A percentile compares a stretch with the other conserved stretches of the same genome.
Evolutionary conservation across 2,888 invertebrate species (phyloP).

Genomic region (Spisula subtruncata): DNA sequence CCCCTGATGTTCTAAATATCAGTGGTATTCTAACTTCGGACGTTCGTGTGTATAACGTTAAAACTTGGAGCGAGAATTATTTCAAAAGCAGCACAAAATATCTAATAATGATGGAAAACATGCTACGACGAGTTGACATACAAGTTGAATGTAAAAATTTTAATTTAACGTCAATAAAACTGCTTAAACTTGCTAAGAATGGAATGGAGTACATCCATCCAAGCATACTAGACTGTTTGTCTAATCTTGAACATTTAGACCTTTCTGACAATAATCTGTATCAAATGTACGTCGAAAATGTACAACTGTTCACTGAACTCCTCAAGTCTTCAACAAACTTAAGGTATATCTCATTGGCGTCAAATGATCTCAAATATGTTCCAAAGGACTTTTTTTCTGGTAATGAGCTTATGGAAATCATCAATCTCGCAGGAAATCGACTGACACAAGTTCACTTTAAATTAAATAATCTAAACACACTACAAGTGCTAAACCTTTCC

Average conservation of each 20-base stretch:
- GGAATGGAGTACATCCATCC: conserved; percentile 29
- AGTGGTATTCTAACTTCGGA: too few species aligned
- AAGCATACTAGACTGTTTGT: background rate
- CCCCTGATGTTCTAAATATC: too few species aligned
- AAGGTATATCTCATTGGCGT: background rate
- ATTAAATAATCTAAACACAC: background rate
- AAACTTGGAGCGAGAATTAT: too few species aligned
- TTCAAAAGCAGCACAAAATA: too few species aligned
- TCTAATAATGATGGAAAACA: too few species aligned
- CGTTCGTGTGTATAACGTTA: too few species aligned
- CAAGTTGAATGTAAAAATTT: background rate
- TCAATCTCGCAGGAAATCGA: background rate
- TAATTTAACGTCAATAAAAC: too few species aligned
- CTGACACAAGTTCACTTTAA: conserved; percentile 18
- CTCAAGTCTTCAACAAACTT: background rate
- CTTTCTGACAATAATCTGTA: conserved; percentile 26
- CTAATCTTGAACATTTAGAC: conserved; percentile 19
- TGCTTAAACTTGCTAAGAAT: background rate
- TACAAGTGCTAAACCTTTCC: background rate
- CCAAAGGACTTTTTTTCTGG: background rate
- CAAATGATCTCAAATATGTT: background rate
- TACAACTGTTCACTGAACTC: background rate
- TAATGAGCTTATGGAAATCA: background rate
- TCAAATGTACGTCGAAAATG: background rate
- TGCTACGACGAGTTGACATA: too few species aligned